These are phyloP conservation scores for Galleria mellonella DNA, from an alignment of 1,140 invertebrate species.

Conservation along the genomic window DNA sequence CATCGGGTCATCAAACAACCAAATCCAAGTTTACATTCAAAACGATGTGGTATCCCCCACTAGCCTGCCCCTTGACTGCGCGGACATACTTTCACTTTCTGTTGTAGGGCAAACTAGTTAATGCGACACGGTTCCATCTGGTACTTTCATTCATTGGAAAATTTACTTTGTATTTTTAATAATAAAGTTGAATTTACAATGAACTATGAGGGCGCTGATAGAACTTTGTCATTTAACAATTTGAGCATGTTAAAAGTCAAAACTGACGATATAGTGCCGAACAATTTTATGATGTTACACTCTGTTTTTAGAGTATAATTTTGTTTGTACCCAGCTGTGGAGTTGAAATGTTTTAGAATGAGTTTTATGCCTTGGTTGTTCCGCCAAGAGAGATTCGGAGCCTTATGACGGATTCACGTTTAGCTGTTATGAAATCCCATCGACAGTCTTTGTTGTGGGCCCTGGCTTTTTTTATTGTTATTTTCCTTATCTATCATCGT, in stretches of 20 bases:
- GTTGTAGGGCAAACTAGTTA: slow-evolving; percentile 56
- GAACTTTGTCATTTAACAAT: slow-evolving; percentile 25
- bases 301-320: not conserved
- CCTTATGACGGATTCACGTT: slow-evolving; percentile 58
- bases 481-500: slow-evolving; percentile 25
- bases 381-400: slow-evolving; percentile 62
- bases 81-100: slow-evolving; percentile 64
- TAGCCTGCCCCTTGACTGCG: slow-evolving; percentile 17
- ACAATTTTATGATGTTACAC: not conserved
- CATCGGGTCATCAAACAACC: slow-evolving; percentile 51
- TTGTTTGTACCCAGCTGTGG: not conserved
- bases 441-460: too few species aligned
- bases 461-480: slow-evolving; percentile 19
- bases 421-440: slow-evolving; percentile 12
- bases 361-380: slow-evolving; percentile 33
- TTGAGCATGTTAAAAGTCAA: too few species aligned
- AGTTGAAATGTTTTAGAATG: slow-evolving; percentile 20
- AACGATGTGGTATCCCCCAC: slow-evolving; percentile 41
- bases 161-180: not conserved
- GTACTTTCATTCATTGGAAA: slow-evolving; percentile 3
- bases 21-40: slow-evolving; percentile 63
- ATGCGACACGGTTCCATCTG: slow-evolving; percentile 19
- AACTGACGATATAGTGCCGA: too few species aligned
- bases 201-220: not conserved
- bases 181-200: slow-evolving; percentile 17